Percentiles rank a stretch among this genome's conserved stretches.
phyloP scores from a whole-genome alignment of 2,888 invertebrate genomes.

The Morpho achilles region DNA sequence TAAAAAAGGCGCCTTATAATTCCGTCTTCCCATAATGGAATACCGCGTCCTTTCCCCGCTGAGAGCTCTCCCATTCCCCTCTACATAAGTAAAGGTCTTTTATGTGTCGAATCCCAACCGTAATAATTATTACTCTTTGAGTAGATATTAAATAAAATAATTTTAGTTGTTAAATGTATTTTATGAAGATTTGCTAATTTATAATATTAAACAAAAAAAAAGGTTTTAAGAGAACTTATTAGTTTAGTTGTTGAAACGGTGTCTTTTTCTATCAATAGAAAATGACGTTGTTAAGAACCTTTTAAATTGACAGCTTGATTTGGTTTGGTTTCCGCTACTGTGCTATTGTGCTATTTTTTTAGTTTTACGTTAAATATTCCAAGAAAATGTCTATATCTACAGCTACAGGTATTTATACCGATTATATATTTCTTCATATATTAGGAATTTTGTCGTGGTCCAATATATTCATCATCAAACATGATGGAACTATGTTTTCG shows the following conservation, averaged over 20 bases:
- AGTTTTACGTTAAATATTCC: constrained; percentile 63
- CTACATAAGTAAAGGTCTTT: constrained; percentile 57
- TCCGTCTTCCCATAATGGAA: constrained; percentile 41
- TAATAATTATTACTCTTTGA: neutral
- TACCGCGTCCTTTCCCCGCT: constrained; percentile 68
- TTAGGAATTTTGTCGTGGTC: constrained; percentile 33
- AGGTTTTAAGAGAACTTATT: too few species aligned
- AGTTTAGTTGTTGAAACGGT: constrained; percentile 10
- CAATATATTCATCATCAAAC: constrained; percentile 54
- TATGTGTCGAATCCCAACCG: constrained; percentile 26
- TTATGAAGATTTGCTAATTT: neutral
- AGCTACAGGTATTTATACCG: constrained; percentile 66
- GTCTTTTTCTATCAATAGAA: constrained; percentile 36
- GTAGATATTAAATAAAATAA: neutral
- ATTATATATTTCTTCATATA: constrained; percentile 36
- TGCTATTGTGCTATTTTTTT: constrained; percentile 76
- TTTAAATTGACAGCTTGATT: constrained; percentile 77
- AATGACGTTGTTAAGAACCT: constrained; percentile 58
- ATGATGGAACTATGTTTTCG: constrained; percentile 67
- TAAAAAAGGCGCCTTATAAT: constrained; percentile 24
- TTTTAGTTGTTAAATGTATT: neutral
- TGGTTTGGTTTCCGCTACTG: constrained; percentile 79
- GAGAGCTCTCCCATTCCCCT: constrained; percentile 58
- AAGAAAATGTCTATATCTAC: constrained; percentile 74
- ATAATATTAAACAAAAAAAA: neutral